These are phyloP conservation scores for Heliconius congener DNA, from an alignment of 1,140 invertebrate genomes.

Conservation along the genomic window DNA sequence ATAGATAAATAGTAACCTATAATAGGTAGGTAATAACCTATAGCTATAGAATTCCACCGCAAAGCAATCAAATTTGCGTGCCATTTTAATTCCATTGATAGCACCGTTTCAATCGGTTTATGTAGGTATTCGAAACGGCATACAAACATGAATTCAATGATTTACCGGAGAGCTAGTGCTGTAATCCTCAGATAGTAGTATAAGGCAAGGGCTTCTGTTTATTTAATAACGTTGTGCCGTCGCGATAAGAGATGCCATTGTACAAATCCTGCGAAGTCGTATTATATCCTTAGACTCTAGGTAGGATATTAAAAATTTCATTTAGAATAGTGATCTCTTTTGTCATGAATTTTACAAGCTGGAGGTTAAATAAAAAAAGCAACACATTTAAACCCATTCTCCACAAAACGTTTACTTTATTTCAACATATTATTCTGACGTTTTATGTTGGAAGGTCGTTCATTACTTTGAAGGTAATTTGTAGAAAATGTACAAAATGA, in stretches of 20 bases:
- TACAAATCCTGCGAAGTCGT: conserved; percentile 41
- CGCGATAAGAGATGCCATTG: conserved; percentile 64
- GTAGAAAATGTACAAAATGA: not conserved
- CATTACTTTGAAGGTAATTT: conserved; percentile 1
- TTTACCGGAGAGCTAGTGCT: conserved; percentile 42
- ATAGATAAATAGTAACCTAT: too few relatives aligned
- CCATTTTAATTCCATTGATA: conserved; percentile 31
- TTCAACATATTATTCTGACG: conserved; percentile 9
- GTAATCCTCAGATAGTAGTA: conserved; percentile 44
- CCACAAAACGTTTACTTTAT: conserved; percentile 8
- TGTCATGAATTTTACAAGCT: conserved; percentile 10
- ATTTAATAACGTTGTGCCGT: conserved; percentile 70
- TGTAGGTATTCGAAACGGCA: conserved; percentile 31
- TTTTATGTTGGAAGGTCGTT: not conserved
- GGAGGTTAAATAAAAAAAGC: not conserved
- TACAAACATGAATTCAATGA: conserved; percentile 51
- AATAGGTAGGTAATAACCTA: too few relatives aligned
- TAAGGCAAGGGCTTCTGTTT: conserved; percentile 57
- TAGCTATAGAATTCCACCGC: not conserved
- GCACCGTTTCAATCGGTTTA: conserved; percentile 33
- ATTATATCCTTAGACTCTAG: conserved; percentile 33
- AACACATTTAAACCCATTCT: conserved; percentile 6
- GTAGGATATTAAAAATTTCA: conserved; percentile 32
- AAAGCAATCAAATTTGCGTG: conserved; percentile 14
- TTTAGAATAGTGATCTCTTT: conserved; percentile 11